Conservation (phyloP, 2,888 invertebrate genomes). For the Hypolimnas misippus region DNA sequence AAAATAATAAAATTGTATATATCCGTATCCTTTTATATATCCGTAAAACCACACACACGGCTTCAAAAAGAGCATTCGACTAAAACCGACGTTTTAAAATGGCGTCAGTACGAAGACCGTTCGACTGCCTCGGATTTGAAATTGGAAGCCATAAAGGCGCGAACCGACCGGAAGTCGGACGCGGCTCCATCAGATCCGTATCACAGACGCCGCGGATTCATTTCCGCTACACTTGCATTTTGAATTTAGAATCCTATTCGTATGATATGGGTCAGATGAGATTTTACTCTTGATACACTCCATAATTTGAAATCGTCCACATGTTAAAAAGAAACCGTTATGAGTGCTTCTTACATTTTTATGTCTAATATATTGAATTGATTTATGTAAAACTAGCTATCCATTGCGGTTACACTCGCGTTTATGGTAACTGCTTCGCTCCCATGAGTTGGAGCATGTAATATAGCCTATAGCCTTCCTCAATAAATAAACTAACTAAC, state of each 20-base stretch:
- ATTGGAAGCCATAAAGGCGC: constrained; percentile 80
- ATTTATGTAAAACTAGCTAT: too few relatives aligned
- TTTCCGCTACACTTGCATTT: constrained; percentile 80
- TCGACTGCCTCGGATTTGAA: constrained; percentile 61
- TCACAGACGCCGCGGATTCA: constrained; percentile 79
- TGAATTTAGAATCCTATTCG: constrained; percentile 67
- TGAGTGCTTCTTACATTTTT: too few relatives aligned
- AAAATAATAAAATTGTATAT: too few relatives aligned
- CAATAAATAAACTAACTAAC: too few relatives aligned
- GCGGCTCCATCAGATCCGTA: constrained; percentile 80
- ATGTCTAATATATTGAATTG: too few relatives aligned
- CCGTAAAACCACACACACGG: too few relatives aligned
- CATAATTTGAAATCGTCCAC: not conserved
- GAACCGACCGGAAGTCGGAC: constrained; percentile 77
- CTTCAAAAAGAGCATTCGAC: constrained; percentile 31
- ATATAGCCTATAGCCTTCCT: too few relatives aligned
- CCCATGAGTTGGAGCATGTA: too few relatives aligned
- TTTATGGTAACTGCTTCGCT: too few relatives aligned
- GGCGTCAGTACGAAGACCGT: constrained; percentile 25
- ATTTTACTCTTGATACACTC: constrained; percentile 9
- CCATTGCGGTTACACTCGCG: too few relatives aligned
- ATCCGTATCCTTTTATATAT: too few relatives aligned
- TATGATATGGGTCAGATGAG: constrained; percentile 29
- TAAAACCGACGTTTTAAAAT: constrained; percentile 47
- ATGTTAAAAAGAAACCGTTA: too few relatives aligned